Percentiles rank a stretch among this genome's conserved stretches.
These are phyloP conservation scores for Monarcha castaneiventris DNA, from an alignment of 2,113 vertebrate species.

Conservation along the genomic window DNA sequence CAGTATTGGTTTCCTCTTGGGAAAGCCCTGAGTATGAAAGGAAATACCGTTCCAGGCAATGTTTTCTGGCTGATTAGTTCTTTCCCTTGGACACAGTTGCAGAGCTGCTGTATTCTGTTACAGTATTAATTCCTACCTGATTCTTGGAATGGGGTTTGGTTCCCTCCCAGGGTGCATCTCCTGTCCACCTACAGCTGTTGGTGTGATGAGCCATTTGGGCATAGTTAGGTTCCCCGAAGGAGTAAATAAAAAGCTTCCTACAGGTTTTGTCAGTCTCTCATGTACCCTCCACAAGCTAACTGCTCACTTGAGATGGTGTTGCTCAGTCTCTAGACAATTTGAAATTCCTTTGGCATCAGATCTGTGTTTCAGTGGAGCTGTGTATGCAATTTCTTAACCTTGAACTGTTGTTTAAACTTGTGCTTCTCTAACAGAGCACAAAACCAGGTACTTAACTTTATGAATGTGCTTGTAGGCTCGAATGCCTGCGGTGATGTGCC, in stretches of 20 bases:
- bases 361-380: background rate
- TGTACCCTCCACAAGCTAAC: background rate
- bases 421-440: background rate
- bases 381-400: background rate
- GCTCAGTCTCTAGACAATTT: background rate
- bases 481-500: background rate
- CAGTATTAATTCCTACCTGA: background rate
- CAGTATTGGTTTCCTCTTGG: background rate
- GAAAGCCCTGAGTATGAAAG: background rate
- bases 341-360: background rate
- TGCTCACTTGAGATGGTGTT: background rate
- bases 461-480: background rate
- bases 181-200: background rate
- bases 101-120: background rate
- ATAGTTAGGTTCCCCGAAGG: background rate
- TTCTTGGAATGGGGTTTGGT: background rate
- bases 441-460: background rate
- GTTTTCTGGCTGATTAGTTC: background rate
- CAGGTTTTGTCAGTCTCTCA: background rate
- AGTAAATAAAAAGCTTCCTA: slow-evolving; percentile 1
- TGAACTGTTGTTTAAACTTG: background rate
- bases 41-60: background rate
- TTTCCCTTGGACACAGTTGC: background rate
- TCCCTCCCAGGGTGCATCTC: background rate
- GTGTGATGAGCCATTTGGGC: background rate